Conservation (phyloP, 2,888 invertebrate species). For the Acrocyrtus sp. region DNA sequence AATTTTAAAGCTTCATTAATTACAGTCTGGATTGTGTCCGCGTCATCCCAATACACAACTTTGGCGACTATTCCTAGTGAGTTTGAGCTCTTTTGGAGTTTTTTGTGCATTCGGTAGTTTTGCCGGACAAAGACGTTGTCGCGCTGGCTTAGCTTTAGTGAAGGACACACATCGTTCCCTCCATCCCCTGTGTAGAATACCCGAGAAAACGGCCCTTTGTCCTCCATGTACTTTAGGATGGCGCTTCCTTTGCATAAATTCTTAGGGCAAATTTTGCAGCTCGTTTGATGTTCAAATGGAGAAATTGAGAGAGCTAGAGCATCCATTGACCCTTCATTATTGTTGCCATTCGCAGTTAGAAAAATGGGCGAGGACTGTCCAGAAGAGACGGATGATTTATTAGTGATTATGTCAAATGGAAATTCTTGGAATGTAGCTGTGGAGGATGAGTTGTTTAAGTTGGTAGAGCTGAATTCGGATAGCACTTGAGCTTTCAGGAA, state of each 20-base stretch:
- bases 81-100: slow-evolving; percentile 61
- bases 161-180: slow-evolving; percentile 80
- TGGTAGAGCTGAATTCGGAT: neutral
- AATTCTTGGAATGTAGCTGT: slow-evolving; percentile 20
- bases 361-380: neutral
- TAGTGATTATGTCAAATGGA: slow-evolving; percentile 40
- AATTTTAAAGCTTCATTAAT: slow-evolving; percentile 3
- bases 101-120: slow-evolving; percentile 68
- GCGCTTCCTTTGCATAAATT: slow-evolving; percentile 82
- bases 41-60: slow-evolving; percentile 61
- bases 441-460: neutral
- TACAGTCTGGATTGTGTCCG: slow-evolving; percentile 23
- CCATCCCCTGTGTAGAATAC: slow-evolving; percentile 82
- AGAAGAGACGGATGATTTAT: slow-evolving; percentile 7
- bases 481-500: slow-evolving; percentile 23
- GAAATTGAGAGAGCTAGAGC: slow-evolving; percentile 28
- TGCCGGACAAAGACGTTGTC: slow-evolving; percentile 77
- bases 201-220: slow-evolving; percentile 68
- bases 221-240: slow-evolving; percentile 73
- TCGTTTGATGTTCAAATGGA: slow-evolving; percentile 50
- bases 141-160: slow-evolving; percentile 70
- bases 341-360: too few relatives aligned
- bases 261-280: slow-evolving; percentile 66
- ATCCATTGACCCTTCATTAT: neutral
- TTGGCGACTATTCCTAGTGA: slow-evolving; percentile 65